phyloP scores from a whole-genome alignment of 2,113 vertebrate genomes.

The Penelope pileata region DNA sequence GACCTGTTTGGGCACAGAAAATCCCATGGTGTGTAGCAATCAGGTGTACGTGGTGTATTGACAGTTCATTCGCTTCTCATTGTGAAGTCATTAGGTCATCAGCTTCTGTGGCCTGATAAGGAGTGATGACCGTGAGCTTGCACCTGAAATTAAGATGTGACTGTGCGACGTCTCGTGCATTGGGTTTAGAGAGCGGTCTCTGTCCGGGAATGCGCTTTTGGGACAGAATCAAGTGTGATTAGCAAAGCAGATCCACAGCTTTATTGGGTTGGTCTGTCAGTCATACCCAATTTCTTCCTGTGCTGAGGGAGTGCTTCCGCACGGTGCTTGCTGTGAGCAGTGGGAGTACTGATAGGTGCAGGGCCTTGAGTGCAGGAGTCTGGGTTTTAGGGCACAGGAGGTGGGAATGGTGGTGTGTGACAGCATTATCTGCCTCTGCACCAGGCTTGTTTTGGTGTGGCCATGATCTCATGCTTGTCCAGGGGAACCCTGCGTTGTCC shows the following conservation, averaged over 20 bases:
- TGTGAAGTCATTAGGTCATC: neutral
- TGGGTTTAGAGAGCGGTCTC: neutral
- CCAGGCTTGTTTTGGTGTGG: neutral
- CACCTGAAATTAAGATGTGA: neutral
- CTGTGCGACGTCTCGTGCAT: neutral
- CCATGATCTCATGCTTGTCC: rapidly evolving
- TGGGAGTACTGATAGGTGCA: neutral
- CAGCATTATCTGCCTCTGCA: neutral
- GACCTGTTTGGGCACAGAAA: too few species aligned
- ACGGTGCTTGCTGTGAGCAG: neutral
- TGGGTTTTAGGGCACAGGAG: rapidly evolving
- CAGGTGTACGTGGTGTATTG: neutral
- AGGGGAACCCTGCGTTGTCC: neutral
- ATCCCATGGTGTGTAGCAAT: neutral
- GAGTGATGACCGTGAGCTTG: neutral
- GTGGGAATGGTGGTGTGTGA: neutral
- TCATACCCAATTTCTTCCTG: neutral
- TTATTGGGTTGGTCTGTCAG: neutral
- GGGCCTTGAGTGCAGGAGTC: neutral
- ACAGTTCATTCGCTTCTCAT: too few species aligned
- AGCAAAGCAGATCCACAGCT: neutral
- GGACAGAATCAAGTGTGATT: neutral
- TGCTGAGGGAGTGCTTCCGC: neutral
- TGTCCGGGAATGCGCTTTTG: neutral
- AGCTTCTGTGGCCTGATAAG: neutral